A percentile compares a stretch with the other conserved stretches of the same genome.
Evolutionary conservation across 2,888 invertebrate species (phyloP).

Genomic region (Folsomia manolachei): DNA sequence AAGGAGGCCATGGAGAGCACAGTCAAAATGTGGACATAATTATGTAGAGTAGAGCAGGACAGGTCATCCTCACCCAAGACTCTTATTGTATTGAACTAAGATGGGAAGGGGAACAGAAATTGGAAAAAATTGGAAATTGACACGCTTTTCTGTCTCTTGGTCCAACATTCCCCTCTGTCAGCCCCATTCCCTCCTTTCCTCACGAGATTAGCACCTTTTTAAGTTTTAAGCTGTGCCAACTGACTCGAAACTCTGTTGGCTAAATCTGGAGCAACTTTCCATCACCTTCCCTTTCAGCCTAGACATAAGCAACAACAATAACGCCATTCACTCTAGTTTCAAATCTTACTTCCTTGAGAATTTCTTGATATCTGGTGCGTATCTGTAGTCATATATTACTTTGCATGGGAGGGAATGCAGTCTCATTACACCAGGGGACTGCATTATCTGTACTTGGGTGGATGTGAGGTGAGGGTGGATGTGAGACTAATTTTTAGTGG

Average conservation of each 20-base stretch:
- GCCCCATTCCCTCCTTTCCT: conserved; percentile 13
- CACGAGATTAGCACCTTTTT: conserved; percentile 2
- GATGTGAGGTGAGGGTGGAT: not conserved
- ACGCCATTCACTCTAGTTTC: too few relatives aligned
- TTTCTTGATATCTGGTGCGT: not conserved
- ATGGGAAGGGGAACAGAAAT: conserved; percentile 26
- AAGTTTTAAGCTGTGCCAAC: conserved; percentile 5
- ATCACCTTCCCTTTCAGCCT: not conserved
- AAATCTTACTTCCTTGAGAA: conserved; percentile 2
- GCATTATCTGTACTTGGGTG: not conserved
- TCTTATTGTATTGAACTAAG: too few relatives aligned
- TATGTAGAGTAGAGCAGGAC: conserved; percentile 9
- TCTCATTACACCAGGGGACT: too few relatives aligned
- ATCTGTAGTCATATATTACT: not conserved
- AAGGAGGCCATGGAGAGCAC: not conserved
- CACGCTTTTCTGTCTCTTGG: conserved; percentile 7
- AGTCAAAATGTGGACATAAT: not conserved
- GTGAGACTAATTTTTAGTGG: not conserved
- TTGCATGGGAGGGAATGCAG: not conserved
- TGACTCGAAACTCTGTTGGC: not conserved
- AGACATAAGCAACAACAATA: not conserved
- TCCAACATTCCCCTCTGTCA: not conserved
- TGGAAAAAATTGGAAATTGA: conserved; percentile 18
- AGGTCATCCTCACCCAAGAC: conserved; percentile 4
- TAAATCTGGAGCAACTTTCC: conserved; percentile 8